These are phyloP conservation scores for Pantherophis alleghaniensis DNA, from an alignment of 2,797 vertebrate genomes.

Conservation along the genomic window DNA sequence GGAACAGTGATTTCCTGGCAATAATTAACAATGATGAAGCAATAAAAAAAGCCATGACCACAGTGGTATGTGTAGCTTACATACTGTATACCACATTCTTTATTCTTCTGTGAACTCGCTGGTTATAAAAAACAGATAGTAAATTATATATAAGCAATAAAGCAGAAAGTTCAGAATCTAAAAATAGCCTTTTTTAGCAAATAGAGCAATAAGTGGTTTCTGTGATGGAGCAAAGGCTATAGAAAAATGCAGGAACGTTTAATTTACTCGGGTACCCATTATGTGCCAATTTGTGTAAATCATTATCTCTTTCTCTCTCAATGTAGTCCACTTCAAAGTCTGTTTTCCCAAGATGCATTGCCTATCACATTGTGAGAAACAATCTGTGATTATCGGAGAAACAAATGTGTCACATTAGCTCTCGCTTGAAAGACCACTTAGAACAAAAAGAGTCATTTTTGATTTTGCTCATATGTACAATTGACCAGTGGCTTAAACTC, in stretches of 20 bases:
- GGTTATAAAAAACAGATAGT: constrained; percentile 50
- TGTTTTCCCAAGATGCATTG: constrained; percentile 27
- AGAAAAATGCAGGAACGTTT: constrained; percentile 19
- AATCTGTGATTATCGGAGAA: constrained; percentile 7
- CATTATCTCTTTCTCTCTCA: constrained; percentile 27
- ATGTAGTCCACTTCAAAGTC: constrained; percentile 13
- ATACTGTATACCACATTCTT: constrained; percentile 20
- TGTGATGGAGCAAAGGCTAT: constrained; percentile 21
- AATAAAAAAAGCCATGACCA: constrained; percentile 68
- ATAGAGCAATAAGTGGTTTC: constrained; percentile 39
- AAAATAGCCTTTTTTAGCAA: constrained; percentile 33
- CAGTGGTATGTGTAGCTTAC: constrained; percentile 36
- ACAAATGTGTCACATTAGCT: not conserved
- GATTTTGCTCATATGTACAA: constrained; percentile 20
- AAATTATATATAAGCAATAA: constrained; percentile 58
- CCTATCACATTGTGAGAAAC: not conserved
- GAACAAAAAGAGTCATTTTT: not conserved
- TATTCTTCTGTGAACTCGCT: constrained; percentile 4
- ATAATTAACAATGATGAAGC: constrained; percentile 65
- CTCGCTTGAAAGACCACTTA: not conserved
- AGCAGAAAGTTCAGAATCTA: constrained; percentile 20
- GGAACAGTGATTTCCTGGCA: constrained; percentile 61
- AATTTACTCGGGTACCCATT: constrained; percentile 39
- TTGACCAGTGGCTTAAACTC: not conserved
- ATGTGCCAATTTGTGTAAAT: constrained; percentile 36